Base-by-base conservation (phyloP, 2,797 vertebrate genomes). In the Pangasius sanitwongsei region DNA sequence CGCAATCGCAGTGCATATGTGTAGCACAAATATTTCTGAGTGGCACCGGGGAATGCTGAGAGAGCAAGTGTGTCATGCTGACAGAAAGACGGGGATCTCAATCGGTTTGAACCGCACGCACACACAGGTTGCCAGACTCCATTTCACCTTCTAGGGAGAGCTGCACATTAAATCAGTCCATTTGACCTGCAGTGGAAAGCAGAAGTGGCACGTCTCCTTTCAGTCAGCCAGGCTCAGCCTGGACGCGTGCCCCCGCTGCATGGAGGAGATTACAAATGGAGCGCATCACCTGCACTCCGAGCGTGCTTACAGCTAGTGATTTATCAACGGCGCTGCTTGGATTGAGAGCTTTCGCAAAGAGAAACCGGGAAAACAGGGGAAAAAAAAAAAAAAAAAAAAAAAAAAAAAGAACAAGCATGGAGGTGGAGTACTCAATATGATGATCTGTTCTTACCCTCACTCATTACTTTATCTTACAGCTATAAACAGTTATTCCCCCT, bases 401-500 rank as follows among this genome's bases (percentile, higher is more conserved):
- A 41, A 57, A 80, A 86, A 86, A 91, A 41, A 48, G 69, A 90
- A 89, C 75, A 65, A 83, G 91, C 86, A 84, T 78, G 2, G 13
- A 28, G 44, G 48, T 37, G 86, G 91, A 86, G 88, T 67, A 53
- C 65, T 86, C 83, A 59, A 93, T 91, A 92, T 90, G 91, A 92
- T 89, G 92, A 94, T 94, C 92, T 92, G 92, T 92, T 93, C 91
- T 91, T 67, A 89, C 86, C 90, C 87, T 83, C 25, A 65, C 92
- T 78, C 92, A 93, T 92, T 92, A 93, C 94, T 94, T 93, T 91
- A 93, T 92, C 92, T 93, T 91, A 89, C 90, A 91, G 91, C 92
- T 91, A 93, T 95, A 94, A 95, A 95, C 91, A 94, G 89, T 93
- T 94, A 94, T 93, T 95, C 95, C 94, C 94, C 94, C 93, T 93